phyloP scores from a whole-genome alignment of 2,113 vertebrate genomes.

The Eptesicus fuscus region DNA sequence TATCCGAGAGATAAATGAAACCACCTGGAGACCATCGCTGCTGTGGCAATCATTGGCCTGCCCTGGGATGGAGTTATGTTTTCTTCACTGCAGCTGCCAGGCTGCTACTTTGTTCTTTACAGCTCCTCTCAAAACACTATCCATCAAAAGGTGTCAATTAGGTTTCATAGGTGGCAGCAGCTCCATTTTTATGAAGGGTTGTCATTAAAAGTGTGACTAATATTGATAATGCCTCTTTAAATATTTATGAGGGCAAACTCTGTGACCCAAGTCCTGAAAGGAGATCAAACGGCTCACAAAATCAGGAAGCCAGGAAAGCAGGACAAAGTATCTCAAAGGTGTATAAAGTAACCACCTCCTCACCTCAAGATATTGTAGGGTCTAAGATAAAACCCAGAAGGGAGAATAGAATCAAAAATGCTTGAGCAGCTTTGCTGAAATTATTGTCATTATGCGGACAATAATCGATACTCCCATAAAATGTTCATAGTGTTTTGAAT shows the following conservation, averaged over 20 bases:
- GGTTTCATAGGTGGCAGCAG: conserved; percentile 24
- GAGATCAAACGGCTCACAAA: conserved; percentile 2
- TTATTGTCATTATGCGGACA: neutral
- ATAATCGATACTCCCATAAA: neutral
- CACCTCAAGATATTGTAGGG: neutral
- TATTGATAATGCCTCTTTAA: conserved; percentile 45
- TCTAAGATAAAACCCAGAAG: neutral
- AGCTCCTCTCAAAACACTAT: conserved; percentile 7
- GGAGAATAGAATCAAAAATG: neutral
- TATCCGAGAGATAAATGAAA: conserved; percentile 59
- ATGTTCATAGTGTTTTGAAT: neutral
- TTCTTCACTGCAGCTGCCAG: neutral
- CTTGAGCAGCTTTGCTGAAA: neutral
- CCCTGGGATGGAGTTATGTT: neutral
- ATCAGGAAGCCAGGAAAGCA: neutral
- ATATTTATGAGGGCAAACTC: conserved; percentile 18
- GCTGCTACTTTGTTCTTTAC: conserved; percentile 36
- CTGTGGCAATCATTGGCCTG: neutral
- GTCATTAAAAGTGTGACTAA: conserved; percentile 24
- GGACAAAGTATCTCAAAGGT: neutral
- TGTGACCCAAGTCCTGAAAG: neutral
- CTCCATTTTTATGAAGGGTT: conserved; percentile 12
- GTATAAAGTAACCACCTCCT: neutral
- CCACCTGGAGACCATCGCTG: conserved; percentile 26
- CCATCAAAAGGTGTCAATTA: conserved; percentile 39